A percentile compares a stretch with the other conserved stretches of the same genome.
These are phyloP conservation scores for Drosophila falleni DNA, from an alignment of 2,888 invertebrate species.

Conservation along the genomic window DNA sequence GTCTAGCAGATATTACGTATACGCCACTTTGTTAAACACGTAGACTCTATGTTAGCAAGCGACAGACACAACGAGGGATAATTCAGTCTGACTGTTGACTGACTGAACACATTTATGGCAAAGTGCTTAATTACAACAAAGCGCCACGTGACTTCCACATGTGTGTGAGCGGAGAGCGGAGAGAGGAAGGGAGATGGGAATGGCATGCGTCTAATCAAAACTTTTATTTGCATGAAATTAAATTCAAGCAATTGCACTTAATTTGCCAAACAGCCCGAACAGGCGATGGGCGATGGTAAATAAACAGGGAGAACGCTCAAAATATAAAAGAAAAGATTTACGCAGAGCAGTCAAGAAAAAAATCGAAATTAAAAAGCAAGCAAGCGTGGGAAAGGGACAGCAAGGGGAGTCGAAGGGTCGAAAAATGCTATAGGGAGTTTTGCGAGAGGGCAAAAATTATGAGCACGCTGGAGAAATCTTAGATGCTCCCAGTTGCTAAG, in stretches of 20 bases:
- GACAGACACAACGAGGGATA: constrained; percentile 19
- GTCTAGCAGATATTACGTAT: constrained; percentile 50
- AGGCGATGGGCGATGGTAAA: constrained; percentile 66
- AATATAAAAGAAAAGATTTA: constrained; percentile 61
- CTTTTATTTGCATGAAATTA: constrained; percentile 85
- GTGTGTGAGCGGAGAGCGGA: constrained; percentile 28
- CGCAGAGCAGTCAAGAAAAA: constrained; percentile 36
- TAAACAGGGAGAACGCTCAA: constrained; percentile 67
- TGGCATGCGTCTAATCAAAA: constrained; percentile 79
- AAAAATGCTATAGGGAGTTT: background rate
- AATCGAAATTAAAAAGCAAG: constrained; percentile 78
- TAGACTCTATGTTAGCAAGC: constrained; percentile 13
- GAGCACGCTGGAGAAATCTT: constrained; percentile 69
- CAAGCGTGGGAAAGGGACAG: constrained; percentile 54
- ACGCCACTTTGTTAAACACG: constrained; percentile 59
- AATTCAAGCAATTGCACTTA: constrained; percentile 84
- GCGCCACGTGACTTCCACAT: constrained; percentile 66
- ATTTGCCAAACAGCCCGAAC: constrained; percentile 77
- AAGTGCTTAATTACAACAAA: constrained; percentile 76
- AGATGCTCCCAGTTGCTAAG: constrained; percentile 50
- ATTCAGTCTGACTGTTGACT: constrained; percentile 24
- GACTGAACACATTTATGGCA: constrained; percentile 59
- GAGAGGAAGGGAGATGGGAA: constrained; percentile 4
- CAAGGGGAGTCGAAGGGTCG: background rate
- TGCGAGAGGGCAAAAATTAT: constrained; percentile 58